A percentile compares a stretch with the other conserved stretches of the same genome.
These are phyloP conservation scores for Aythya baeri DNA, from an alignment of 2,113 vertebrate genomes.

Conservation along the genomic window DNA sequence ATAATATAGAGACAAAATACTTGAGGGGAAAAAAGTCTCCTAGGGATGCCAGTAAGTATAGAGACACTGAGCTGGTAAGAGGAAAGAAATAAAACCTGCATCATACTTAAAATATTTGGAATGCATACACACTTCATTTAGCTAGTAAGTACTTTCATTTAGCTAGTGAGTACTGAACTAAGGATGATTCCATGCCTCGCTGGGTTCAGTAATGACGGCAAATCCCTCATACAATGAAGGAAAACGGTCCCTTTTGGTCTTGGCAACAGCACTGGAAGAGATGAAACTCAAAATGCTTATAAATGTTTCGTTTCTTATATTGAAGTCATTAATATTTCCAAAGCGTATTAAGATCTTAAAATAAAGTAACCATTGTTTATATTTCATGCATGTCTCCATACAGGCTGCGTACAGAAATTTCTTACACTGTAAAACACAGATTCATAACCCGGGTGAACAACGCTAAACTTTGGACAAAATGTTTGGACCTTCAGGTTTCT, in stretches of 20 bases:
- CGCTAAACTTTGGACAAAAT: not conserved
- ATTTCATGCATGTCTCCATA: not conserved
- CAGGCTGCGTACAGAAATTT: not conserved
- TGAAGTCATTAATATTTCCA: not conserved
- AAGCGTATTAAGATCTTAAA: not conserved
- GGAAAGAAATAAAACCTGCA: not conserved
- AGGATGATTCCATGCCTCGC: not conserved
- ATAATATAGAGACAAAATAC: not conserved
- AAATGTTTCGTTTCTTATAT: not conserved
- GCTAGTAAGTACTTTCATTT: not conserved
- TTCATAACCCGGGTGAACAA: not conserved
- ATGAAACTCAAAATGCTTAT: not conserved
- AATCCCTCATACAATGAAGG: not conserved
- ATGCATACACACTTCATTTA: not conserved
- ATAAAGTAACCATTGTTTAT: not conserved
- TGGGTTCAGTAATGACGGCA: not conserved
- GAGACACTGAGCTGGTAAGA: not conserved
- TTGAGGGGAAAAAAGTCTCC: not conserved
- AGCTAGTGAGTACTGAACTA: not conserved
- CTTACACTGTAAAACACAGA: not conserved
- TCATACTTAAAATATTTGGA: not conserved
- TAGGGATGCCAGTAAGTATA: not conserved
- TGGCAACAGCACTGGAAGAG: constrained; percentile 15
- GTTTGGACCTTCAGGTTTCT: not conserved
- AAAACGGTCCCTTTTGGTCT: constrained; percentile 9